Percentiles rank a stretch among this genome's conserved stretches.
Evolutionary conservation across 2,888 invertebrate species (phyloP).

Genomic region (Spodoptera exigua): DNA sequence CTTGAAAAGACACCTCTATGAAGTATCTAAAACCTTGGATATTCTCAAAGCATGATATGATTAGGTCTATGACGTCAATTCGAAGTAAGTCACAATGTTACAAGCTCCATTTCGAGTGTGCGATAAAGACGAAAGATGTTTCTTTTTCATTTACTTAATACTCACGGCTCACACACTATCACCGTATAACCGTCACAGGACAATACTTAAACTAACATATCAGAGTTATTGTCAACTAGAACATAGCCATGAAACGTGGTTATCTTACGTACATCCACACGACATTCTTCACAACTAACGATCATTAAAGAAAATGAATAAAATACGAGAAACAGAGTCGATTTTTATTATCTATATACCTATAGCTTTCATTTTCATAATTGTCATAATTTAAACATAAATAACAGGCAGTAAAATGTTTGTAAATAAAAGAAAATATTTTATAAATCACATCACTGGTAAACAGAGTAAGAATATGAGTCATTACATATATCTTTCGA

Average conservation of each 20-base stretch:
- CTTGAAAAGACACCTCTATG: slow-evolving; percentile 24
- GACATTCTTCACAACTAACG: slow-evolving; percentile 17
- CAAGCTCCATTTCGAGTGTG: not conserved
- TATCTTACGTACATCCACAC: slow-evolving; percentile 16
- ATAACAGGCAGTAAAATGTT: slow-evolving; percentile 34
- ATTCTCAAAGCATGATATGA: slow-evolving; percentile 34
- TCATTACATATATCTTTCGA: not conserved
- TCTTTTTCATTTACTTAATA: too few species aligned
- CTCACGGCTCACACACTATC: not conserved
- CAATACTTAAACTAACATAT: slow-evolving; percentile 23
- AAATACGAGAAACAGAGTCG: not conserved
- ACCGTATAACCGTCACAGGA: slow-evolving; percentile 11
- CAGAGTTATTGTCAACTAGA: slow-evolving; percentile 49
- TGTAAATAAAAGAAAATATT: slow-evolving; percentile 26
- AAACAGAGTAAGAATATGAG: slow-evolving; percentile 9
- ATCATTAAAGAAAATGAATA: not conserved
- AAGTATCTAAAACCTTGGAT: slow-evolving; percentile 36
- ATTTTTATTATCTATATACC: slow-evolving; percentile 3
- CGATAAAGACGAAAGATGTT: too few species aligned
- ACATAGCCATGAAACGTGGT: slow-evolving; percentile 27
- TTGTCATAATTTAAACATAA: slow-evolving; percentile 10
- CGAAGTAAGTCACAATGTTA: not conserved
- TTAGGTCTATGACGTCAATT: not conserved
- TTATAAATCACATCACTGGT: slow-evolving; percentile 27
- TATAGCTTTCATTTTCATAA: slow-evolving; percentile 10